phyloP scores from a whole-genome alignment of 1,140 invertebrate genomes.

The Diprion similis region DNA sequence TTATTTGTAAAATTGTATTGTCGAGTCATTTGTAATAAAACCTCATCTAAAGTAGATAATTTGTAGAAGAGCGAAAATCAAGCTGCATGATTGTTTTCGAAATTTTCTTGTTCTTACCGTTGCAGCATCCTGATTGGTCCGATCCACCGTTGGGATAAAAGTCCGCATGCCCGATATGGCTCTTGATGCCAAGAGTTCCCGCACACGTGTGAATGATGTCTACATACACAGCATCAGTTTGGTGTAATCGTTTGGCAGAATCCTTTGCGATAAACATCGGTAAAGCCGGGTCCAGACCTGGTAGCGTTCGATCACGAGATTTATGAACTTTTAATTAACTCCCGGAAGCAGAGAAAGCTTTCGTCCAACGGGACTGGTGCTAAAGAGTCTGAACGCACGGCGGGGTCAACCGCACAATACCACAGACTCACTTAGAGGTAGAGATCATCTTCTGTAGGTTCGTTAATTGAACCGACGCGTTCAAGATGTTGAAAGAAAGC shows the following conservation, averaged over 20 bases:
- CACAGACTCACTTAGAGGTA: not conserved
- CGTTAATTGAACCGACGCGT: not conserved
- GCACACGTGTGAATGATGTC: constrained; percentile 66
- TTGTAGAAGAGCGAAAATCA: constrained; percentile 3
- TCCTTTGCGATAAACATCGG: constrained; percentile 37
- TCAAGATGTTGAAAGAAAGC: not conserved
- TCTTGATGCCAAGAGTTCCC: constrained; percentile 63
- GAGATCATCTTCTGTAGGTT: not conserved
- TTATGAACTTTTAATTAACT: not conserved
- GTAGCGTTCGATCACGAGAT: not conserved
- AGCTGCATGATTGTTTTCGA: not conserved
- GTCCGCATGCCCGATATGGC: constrained; percentile 65
- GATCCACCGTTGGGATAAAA: constrained; percentile 70
- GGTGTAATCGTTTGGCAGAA: constrained; percentile 29
- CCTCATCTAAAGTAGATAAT: not conserved
- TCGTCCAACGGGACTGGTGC: not conserved
- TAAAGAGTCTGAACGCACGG: not conserved
- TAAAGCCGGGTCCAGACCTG: constrained; percentile 48
- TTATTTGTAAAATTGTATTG: not conserved
- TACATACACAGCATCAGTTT: constrained; percentile 63
- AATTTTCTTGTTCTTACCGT: constrained; percentile 29
- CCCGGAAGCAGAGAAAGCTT: not conserved
- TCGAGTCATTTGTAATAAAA: not conserved
- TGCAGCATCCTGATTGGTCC: constrained; percentile 65
- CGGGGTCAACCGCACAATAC: not conserved